phyloP scores from a whole-genome alignment of 1,140 invertebrate species.

The Drosophila tani region DNA sequence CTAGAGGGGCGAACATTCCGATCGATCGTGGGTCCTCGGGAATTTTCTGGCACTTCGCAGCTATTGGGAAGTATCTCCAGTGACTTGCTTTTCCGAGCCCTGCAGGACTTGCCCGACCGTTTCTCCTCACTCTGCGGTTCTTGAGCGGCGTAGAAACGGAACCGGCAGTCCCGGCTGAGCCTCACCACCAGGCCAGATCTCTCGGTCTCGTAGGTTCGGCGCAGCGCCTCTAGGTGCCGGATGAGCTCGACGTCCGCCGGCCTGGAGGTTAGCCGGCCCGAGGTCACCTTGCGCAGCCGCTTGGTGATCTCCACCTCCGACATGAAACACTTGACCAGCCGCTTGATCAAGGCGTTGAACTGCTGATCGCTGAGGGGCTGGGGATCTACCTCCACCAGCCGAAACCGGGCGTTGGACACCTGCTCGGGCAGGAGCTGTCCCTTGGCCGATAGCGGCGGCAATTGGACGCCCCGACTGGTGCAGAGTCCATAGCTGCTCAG shows the following conservation, averaged over 20 bases:
- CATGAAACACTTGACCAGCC: conserved; percentile 43
- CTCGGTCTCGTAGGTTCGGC: conserved; percentile 24
- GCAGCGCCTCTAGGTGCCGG: conserved; percentile 17
- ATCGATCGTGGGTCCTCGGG: background rate
- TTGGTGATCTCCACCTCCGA: conserved; percentile 40
- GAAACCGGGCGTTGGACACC: conserved; percentile 17
- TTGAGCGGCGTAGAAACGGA: background rate
- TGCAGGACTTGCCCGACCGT: too few relatives aligned
- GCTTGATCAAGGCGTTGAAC: conserved; percentile 28
- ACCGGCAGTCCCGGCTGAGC: conserved; percentile 29
- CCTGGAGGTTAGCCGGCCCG: background rate
- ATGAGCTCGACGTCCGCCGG: conserved; percentile 2
- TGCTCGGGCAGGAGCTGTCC: conserved; percentile 22
- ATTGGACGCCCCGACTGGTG: conserved; percentile 9
- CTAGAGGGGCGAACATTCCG: background rate
- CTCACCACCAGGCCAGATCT: conserved; percentile 22
- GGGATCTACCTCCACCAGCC: conserved; percentile 14
- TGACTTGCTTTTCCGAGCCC: background rate
- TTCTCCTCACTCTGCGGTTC: too few relatives aligned
- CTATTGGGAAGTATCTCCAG: background rate
- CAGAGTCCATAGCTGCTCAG: background rate
- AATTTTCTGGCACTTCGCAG: background rate
- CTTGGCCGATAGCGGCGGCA: conserved; percentile 30
- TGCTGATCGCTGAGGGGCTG: conserved; percentile 24
- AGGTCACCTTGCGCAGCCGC: conserved; percentile 11